Conservation (phyloP, 2,888 invertebrate species). For the Hypena proboscidalis region DNA sequence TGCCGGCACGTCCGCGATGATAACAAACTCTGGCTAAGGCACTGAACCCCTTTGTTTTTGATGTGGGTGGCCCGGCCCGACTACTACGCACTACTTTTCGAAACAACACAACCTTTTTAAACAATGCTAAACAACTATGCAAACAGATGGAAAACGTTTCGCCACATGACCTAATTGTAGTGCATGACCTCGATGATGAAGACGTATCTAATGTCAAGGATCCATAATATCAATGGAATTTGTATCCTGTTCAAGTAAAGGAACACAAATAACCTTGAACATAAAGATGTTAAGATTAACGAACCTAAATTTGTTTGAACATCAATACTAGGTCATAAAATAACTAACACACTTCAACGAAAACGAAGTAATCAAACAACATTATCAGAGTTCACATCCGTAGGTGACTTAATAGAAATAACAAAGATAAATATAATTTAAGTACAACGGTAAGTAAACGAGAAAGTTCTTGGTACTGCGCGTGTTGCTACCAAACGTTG, state of each 20-base stretch:
- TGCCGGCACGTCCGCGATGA: constrained; percentile 62
- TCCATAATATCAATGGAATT: not conserved
- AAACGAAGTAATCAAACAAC: constrained; percentile 42
- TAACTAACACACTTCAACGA: constrained; percentile 16
- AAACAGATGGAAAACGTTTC: not conserved
- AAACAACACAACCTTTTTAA: not conserved
- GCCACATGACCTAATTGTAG: not conserved
- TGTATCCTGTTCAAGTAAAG: not conserved
- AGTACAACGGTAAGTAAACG: constrained; percentile 64
- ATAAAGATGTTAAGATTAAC: not conserved
- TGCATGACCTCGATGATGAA: not conserved
- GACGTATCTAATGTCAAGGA: constrained; percentile 4
- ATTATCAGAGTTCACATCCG: constrained; percentile 55
- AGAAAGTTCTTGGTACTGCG: constrained; percentile 75
- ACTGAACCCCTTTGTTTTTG: constrained; percentile 50
- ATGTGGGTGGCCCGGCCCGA: constrained; percentile 51
- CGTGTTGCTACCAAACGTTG: constrained; percentile 71
- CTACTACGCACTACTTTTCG: constrained; percentile 28
- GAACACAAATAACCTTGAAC: not conserved
- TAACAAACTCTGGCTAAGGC: constrained; percentile 45
- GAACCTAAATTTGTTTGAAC: not conserved
- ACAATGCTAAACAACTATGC: not conserved
- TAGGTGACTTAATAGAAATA: constrained; percentile 56
- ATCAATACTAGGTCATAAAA: not conserved
- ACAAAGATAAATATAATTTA: constrained; percentile 68